Percentiles rank a stretch among this genome's conserved stretches.
phyloP scores from a whole-genome alignment of 2,113 vertebrate species.

The Corydoras maculifer region DNA sequence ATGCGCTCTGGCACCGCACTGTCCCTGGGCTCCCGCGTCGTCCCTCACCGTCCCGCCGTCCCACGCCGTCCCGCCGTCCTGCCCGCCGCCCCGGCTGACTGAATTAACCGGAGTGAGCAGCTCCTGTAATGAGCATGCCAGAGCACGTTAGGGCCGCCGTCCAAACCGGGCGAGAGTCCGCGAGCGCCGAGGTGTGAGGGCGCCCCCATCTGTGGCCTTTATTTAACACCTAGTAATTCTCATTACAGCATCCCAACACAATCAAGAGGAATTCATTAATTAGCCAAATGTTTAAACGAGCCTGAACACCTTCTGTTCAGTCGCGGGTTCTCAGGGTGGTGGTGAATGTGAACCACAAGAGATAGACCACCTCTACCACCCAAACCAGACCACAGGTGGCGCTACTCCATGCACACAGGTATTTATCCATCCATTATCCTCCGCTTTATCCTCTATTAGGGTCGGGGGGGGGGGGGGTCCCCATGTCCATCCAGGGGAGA shows the following conservation, averaged over 20 bases:
- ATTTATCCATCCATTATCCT: no score
- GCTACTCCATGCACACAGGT: no score
- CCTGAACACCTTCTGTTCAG: no score
- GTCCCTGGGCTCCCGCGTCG: constrained; percentile 18
- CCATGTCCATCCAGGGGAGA: no score
- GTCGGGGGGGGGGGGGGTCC: no score
- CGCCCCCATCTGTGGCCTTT: constrained; percentile 15
- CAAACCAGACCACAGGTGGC: no score
- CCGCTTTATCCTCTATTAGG: no score
- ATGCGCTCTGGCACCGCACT: constrained; percentile 38
- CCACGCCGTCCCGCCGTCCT: constrained; percentile 29
- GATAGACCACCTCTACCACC: no score
- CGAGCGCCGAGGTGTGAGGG: constrained; percentile 49
- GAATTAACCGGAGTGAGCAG: constrained; percentile 56
- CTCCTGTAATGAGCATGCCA: constrained; percentile 58
- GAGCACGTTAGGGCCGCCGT: constrained; percentile 49
- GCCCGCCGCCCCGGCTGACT: constrained; percentile 32
- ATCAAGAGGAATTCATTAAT: neutral
- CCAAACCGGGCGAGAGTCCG: constrained; percentile 38
- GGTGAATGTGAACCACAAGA: no score
- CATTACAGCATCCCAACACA: neutral
- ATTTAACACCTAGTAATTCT: constrained; percentile 14
- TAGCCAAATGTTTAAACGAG: no score
- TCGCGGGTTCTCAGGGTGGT: no score
- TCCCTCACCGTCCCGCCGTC: constrained; percentile 27